These are phyloP conservation scores for Hirtodrosophila cameraria DNA, from an alignment of 2,888 invertebrate genomes.

Conservation along the genomic window DNA sequence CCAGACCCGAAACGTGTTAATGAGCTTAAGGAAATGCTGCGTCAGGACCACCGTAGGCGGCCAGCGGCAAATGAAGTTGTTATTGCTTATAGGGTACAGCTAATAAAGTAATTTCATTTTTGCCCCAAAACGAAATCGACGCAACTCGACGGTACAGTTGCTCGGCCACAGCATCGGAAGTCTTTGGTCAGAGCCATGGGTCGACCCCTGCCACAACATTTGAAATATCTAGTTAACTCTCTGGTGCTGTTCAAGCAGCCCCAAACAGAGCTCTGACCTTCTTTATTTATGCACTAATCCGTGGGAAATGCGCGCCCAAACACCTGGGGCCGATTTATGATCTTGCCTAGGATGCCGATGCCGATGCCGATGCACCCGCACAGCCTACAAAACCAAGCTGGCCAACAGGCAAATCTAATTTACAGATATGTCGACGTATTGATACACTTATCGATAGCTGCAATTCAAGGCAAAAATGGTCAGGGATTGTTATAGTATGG, in stretches of 20 bases:
- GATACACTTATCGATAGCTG: conserved; percentile 23
- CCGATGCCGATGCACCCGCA: conserved; percentile 61
- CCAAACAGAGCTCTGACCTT: conserved; percentile 63
- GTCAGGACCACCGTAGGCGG: conserved; percentile 64
- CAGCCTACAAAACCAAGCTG: conserved; percentile 27
- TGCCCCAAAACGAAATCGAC: conserved; percentile 23
- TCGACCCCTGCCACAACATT: conserved; percentile 43
- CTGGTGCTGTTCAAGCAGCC: conserved; percentile 13
- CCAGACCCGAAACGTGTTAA: conserved; percentile 68
- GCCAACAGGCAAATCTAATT: conserved; percentile 3
- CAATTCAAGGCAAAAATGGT: no score
- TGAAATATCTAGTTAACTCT: conserved; percentile 71
- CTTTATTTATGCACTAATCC: conserved; percentile 79
- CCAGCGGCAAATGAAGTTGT: conserved; percentile 60
- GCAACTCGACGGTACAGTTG: conserved; percentile 14
- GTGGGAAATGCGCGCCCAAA: conserved; percentile 69
- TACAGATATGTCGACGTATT: neutral
- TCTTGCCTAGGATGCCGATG: conserved; percentile 25
- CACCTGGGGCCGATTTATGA: conserved; percentile 78
- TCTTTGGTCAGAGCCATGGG: conserved; percentile 10
- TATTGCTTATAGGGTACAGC: conserved; percentile 25
- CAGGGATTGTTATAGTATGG: no score
- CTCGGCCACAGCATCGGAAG: conserved; percentile 24
- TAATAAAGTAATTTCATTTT: conserved; percentile 67
- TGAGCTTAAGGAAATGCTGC: conserved; percentile 78